Conservation (phyloP, 2,888 invertebrate species). For the Cataglyphis albicans region DNA sequence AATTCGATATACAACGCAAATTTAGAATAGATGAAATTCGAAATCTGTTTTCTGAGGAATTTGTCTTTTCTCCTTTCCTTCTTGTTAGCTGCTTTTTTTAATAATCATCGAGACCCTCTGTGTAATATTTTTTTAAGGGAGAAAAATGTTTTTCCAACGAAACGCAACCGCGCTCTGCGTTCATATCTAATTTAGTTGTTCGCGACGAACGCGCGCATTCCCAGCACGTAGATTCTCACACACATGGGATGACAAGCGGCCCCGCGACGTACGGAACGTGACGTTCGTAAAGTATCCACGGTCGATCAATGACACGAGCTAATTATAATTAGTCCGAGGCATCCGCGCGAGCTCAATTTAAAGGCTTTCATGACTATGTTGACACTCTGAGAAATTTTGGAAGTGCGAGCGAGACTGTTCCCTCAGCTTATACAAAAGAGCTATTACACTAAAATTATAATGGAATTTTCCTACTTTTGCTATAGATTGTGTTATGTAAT, state of each 20-base stretch:
- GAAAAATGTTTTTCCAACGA: neutral
- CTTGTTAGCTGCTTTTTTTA: constrained; percentile 33
- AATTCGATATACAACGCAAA: neutral
- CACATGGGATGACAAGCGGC: constrained; percentile 40
- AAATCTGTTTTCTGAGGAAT: neutral
- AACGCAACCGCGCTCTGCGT: constrained; percentile 18
- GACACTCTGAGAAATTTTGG: constrained; percentile 49
- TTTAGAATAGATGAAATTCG: constrained; percentile 16
- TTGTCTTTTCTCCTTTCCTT: neutral
- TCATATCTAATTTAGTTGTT: constrained; percentile 51
- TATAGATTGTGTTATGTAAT: neutral
- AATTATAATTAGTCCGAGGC: constrained; percentile 53
- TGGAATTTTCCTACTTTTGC: neutral
- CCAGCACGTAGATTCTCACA: constrained; percentile 50
- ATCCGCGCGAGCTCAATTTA: constrained; percentile 20
- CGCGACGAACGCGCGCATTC: constrained; percentile 46
- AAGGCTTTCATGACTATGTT: constrained; percentile 26
- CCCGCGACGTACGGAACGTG: constrained; percentile 48
- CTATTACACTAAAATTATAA: neutral
- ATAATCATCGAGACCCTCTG: constrained; percentile 7
- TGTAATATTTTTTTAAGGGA: constrained; percentile 30
- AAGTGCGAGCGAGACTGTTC: constrained; percentile 8
- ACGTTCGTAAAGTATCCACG: constrained; percentile 40
- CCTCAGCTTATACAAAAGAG: neutral
- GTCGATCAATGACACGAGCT: constrained; percentile 54